A percentile compares a stretch with the other conserved stretches of the same genome.
These are phyloP conservation scores for Podargus strigoides DNA, from an alignment of 2,797 vertebrate species.

Conservation along the genomic window DNA sequence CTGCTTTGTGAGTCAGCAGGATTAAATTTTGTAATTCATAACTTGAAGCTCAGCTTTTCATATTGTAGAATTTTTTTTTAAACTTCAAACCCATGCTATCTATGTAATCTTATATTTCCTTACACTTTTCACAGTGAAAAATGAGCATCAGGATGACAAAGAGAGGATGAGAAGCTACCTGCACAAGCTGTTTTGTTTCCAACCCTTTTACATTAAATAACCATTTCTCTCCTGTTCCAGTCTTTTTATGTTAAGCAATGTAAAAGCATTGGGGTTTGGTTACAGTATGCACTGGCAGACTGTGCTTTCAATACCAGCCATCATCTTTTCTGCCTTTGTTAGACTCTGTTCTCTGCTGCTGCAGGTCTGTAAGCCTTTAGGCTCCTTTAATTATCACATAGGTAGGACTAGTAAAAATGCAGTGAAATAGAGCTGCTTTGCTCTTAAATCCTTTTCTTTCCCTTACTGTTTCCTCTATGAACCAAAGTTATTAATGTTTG, in stretches of 20 bases:
- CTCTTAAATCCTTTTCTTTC: background rate
- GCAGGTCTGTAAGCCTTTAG: background rate
- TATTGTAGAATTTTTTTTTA: background rate
- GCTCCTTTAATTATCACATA: background rate
- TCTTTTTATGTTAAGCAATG: background rate
- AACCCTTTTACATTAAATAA: background rate
- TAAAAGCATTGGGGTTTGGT: background rate
- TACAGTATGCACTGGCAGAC: background rate
- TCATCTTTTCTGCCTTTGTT: background rate
- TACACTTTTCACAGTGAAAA: background rate
- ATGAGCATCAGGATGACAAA: background rate
- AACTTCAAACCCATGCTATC: background rate
- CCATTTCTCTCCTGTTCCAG: background rate
- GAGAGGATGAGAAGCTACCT: background rate
- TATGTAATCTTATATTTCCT: background rate
- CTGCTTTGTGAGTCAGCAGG: background rate
- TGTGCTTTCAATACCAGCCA: background rate
- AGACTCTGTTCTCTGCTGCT: background rate
- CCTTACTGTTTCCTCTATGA: background rate
- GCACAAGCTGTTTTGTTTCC: background rate
- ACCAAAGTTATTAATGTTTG: background rate
- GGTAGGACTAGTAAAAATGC: background rate
- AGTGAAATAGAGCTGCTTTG: background rate
- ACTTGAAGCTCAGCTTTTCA: background rate
- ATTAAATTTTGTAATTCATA: background rate